Evolutionary conservation across 2,113 vertebrate genomes (phyloP).

Genomic region (Pseudorasbora parva): DNA sequence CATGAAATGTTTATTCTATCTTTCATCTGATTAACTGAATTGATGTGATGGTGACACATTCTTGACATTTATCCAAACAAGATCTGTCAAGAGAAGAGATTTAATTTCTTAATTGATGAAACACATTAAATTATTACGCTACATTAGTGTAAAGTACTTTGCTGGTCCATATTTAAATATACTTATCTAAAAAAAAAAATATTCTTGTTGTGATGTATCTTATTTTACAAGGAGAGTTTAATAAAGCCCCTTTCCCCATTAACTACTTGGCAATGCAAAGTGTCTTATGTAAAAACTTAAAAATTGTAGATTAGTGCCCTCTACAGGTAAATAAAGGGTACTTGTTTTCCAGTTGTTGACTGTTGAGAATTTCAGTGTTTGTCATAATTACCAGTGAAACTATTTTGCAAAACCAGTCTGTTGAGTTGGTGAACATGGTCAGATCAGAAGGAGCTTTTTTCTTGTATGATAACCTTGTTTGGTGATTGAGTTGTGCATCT

Average conservation of each 20-base stretch:
- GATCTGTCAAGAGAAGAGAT: no score
- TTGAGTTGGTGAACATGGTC: no score
- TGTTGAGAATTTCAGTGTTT: neutral
- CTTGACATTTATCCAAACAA: conserved; percentile 21
- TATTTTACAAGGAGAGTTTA: neutral
- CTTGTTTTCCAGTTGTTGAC: neutral
- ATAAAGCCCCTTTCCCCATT: neutral
- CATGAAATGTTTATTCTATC: no score
- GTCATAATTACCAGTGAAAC: neutral
- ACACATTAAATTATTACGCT: no score
- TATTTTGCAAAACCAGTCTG: neutral
- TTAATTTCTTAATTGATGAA: no score
- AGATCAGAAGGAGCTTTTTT: no score
- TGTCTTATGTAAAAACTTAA: neutral
- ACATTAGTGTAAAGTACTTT: neutral
- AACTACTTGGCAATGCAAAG: neutral
- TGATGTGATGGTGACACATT: neutral
- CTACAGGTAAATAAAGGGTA: conserved; percentile 3
- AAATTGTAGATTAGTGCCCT: conserved; percentile 12
- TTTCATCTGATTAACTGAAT: neutral
- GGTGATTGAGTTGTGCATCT: no score
- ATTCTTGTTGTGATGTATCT: neutral
- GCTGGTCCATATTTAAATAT: neutral
- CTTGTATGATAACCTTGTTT: no score
- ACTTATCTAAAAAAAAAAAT: neutral